A percentile compares a stretch with the other conserved stretches of the same genome.
Conservation (phyloP, 2,113 vertebrate species). For the Coptodon rendalli region DNA sequence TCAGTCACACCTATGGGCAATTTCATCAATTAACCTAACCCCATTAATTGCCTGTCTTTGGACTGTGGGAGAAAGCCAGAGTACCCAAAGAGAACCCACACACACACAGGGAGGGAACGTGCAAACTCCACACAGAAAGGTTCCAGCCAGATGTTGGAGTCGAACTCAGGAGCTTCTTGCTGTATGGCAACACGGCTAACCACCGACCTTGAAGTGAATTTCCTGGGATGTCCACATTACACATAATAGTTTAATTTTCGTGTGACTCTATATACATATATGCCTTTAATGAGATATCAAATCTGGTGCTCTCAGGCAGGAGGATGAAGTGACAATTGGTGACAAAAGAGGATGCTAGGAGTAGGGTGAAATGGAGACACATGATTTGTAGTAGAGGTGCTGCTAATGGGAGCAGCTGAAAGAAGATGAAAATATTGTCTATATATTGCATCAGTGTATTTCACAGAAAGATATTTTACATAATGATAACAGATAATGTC, state of each 20-base stretch:
- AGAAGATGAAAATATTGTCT: neutral
- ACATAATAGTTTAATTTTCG: accelerated
- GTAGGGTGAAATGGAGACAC: neutral
- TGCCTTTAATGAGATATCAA: neutral
- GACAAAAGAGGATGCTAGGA: neutral
- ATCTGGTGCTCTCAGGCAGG: neutral
- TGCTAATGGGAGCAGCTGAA: neutral
- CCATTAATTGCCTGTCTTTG: neutral
- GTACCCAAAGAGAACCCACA: neutral
- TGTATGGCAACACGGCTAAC: neutral
- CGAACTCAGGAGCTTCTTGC: neutral
- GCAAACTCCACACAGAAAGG: neutral
- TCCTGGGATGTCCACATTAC: neutral
- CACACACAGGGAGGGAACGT: neutral
- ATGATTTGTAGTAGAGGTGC: neutral
- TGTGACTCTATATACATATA: neutral
- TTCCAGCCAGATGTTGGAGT: neutral
- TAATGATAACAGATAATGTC: neutral
- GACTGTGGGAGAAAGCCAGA: neutral
- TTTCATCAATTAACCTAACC: neutral
- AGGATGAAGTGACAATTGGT: neutral
- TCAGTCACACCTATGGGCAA: neutral
- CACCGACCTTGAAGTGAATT: neutral
- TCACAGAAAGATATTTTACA: neutral
- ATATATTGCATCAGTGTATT: neutral